Evolutionary conservation across 2,888 invertebrate genomes (phyloP).

Genomic region (Acanthopleura granulata): DNA sequence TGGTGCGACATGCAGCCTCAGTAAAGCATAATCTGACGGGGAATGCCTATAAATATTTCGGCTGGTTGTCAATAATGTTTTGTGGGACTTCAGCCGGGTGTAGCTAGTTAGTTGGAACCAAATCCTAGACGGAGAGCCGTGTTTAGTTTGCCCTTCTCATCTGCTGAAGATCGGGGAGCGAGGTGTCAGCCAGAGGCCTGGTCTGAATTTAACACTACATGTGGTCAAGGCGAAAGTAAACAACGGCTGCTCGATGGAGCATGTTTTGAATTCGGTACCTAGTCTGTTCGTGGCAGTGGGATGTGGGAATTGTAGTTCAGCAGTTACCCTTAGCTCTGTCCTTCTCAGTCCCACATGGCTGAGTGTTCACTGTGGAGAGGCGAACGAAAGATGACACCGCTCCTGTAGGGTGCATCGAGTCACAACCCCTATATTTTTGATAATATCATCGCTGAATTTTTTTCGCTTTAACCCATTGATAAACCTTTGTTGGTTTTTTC

Average conservation of each 20-base stretch:
- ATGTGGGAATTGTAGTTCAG: too few species aligned
- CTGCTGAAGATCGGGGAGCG: not conserved
- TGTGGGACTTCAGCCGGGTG: not conserved
- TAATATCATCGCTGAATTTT: too few species aligned
- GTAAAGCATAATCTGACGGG: not conserved
- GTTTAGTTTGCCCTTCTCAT: not conserved
- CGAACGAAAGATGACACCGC: too few species aligned
- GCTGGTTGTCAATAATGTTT: slow-evolving; percentile 4
- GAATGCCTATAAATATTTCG: slow-evolving; percentile 7
- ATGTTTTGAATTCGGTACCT: slow-evolving; percentile 7
- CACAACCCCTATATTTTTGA: too few species aligned
- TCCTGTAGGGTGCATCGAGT: too few species aligned
- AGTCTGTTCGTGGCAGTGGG: too few species aligned
- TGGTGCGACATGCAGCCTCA: not conserved
- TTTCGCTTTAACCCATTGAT: too few species aligned
- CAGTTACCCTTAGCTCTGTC: too few species aligned
- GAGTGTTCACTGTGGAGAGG: too few species aligned
- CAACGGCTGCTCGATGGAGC: not conserved
- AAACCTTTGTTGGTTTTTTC: too few species aligned
- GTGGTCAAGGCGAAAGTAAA: slow-evolving; percentile 2
- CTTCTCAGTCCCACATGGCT: too few species aligned
- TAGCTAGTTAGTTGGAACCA: not conserved
- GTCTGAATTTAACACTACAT: not conserved
- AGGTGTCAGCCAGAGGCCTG: not conserved
- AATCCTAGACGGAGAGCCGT: not conserved